phyloP scores from a whole-genome alignment of 2,797 vertebrate species.

The Gymnothorax javanicus region DNA sequence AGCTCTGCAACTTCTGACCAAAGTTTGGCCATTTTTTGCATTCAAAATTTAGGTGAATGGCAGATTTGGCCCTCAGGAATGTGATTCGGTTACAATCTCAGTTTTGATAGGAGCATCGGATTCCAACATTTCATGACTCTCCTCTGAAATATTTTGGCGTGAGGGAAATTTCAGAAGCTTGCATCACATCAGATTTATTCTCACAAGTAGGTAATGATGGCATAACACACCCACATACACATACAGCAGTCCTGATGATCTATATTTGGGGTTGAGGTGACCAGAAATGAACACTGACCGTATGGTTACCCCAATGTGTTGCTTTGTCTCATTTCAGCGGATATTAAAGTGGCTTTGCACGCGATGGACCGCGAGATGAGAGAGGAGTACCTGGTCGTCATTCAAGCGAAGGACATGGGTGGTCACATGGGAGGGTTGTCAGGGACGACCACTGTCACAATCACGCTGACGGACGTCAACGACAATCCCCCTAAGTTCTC shows the following conservation, averaged over 20 bases:
- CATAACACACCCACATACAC: no score
- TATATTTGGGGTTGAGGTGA: no score
- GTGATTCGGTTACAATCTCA: not conserved
- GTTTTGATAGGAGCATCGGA: not conserved
- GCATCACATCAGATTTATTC: no score
- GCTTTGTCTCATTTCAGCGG: constrained; percentile 74
- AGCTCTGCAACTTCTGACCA: no score
- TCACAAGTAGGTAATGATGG: no score
- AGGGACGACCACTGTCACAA: constrained; percentile 93
- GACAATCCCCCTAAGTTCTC: constrained; percentile 98
- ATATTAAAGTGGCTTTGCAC: constrained; percentile 95
- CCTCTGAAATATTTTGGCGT: not conserved
- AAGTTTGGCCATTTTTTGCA: not conserved
- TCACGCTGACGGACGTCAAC: constrained; percentile 92
- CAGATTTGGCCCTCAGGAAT: not conserved
- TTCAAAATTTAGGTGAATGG: not conserved
- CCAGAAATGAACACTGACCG: constrained; percentile 13
- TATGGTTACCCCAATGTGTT: constrained; percentile 10
- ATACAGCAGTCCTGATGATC: no score
- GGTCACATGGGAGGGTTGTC: constrained; percentile 97
- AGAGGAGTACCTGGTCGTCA: constrained; percentile 96
- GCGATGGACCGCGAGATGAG: constrained; percentile 98
- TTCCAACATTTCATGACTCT: not conserved
- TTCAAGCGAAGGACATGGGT: constrained; percentile 99
- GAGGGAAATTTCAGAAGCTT: no score